Percentiles rank a stretch among this genome's conserved stretches.
Conservation (phyloP, 2,888 invertebrate species). For the Eustalomyia histrio region DNA sequence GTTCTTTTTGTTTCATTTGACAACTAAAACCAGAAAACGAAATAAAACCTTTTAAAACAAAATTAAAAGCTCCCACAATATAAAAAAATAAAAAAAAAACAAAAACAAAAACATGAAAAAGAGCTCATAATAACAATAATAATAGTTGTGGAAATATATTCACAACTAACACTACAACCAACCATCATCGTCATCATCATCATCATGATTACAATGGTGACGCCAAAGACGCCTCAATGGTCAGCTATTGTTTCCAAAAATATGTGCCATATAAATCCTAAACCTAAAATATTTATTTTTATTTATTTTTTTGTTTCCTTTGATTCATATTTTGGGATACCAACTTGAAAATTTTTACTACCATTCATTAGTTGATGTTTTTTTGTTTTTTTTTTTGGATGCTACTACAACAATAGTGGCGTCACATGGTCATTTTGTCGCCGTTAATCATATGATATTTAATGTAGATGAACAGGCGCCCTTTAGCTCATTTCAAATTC, state of each 20-base stretch:
- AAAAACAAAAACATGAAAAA: conserved; percentile 12
- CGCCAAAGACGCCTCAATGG: conserved; percentile 63
- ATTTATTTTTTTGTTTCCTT: conserved; percentile 47
- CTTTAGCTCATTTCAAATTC: conserved; percentile 31
- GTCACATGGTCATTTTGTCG: conserved; percentile 78
- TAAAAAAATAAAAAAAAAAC: conserved; percentile 7
- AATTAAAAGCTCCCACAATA: conserved; percentile 63
- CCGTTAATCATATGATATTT: conserved; percentile 75
- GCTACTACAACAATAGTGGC: conserved; percentile 72
- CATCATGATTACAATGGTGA: conserved; percentile 47
- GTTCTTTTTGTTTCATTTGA: conserved; percentile 61
- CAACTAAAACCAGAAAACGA: conserved; percentile 35
- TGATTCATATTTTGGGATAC: not conserved
- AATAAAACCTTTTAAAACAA: conserved; percentile 51
- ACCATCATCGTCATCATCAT: not conserved
- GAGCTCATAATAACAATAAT: conserved; percentile 38
- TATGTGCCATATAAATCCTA: conserved; percentile 16
- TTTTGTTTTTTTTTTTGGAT: conserved; percentile 69
- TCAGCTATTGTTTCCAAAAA: conserved; percentile 56
- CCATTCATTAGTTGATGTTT: conserved; percentile 64
- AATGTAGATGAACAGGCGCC: conserved; percentile 47
- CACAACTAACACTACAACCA: conserved; percentile 47
- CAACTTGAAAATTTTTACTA: conserved; percentile 21
- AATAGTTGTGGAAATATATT: not conserved
- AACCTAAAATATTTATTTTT: conserved; percentile 20